phyloP scores from a whole-genome alignment of 2,113 vertebrate species.

The Azemiops feae region DNA sequence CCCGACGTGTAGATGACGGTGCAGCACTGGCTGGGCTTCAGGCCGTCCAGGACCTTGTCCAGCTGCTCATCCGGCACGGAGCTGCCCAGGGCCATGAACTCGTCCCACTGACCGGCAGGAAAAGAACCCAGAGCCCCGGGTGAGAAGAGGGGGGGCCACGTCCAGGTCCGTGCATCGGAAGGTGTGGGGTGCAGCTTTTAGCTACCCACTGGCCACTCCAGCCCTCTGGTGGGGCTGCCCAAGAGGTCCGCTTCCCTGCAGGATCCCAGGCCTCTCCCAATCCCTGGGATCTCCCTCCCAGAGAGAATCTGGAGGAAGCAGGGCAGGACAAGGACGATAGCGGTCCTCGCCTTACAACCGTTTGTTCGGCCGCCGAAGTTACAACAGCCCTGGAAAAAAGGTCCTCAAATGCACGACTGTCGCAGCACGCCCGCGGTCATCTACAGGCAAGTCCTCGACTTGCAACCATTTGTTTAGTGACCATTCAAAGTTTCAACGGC shows the following conservation, averaged over 20 bases:
- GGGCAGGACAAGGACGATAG: no score
- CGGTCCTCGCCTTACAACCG: no score
- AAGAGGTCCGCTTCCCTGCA: not conserved
- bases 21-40: constrained; percentile 92
- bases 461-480: no score
- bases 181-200: not conserved
- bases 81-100: constrained; percentile 84
- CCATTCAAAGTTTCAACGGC: no score
- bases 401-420: no score
- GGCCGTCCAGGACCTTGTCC: constrained; percentile 69
- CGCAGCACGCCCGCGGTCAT: no score
- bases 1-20: constrained; percentile 91
- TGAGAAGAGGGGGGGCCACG: not conserved
- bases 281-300: not conserved
- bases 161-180: not conserved
- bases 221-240: not conserved
- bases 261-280: not conserved
- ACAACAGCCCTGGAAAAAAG: no score
- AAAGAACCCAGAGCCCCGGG: not conserved
- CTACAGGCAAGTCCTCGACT: no score
- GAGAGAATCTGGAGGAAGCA: no score
- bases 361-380: no score
- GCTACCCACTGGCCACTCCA: no score
- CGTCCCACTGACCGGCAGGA: constrained; percentile 75
- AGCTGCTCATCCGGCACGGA: constrained; percentile 72